phyloP scores from a whole-genome alignment of 2,113 vertebrate genomes.

The Upupa epops region DNA sequence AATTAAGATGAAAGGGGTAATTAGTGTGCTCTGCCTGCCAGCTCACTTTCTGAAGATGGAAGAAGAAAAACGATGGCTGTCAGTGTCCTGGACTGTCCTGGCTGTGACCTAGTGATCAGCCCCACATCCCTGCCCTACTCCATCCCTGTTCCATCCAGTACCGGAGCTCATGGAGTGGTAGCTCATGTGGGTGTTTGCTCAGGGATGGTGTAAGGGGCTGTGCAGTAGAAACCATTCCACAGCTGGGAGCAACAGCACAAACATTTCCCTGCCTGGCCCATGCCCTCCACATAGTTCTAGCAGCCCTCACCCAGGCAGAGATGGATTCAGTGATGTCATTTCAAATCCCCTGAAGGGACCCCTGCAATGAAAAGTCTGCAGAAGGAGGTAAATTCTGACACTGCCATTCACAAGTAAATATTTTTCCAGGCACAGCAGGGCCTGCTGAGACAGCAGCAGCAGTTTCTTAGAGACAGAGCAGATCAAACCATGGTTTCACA shows the following conservation, averaged over 20 bases:
- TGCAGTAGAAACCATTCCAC: not conserved
- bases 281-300: not conserved
- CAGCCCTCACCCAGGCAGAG: not conserved
- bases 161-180: fast-evolving
- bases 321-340: not conserved
- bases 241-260: not conserved
- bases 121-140: not conserved
- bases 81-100: fast-evolving
- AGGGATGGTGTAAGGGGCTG: fast-evolving
- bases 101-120: not conserved
- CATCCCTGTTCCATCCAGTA: fast-evolving
- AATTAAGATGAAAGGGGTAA: no score
- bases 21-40: no score
- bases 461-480: not conserved
- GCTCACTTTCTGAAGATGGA: no score
- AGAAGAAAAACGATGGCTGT: not conserved
- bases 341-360: not conserved
- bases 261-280: not conserved
- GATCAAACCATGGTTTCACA: fast-evolving
- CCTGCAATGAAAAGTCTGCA: not conserved
- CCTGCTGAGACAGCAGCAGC: not conserved
- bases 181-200: not conserved
- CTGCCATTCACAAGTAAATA: not conserved
- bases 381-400: not conserved
- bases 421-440: not conserved